Conservation (phyloP, 2,797 vertebrate species). For the Yasuhikotakia modesta region DNA sequence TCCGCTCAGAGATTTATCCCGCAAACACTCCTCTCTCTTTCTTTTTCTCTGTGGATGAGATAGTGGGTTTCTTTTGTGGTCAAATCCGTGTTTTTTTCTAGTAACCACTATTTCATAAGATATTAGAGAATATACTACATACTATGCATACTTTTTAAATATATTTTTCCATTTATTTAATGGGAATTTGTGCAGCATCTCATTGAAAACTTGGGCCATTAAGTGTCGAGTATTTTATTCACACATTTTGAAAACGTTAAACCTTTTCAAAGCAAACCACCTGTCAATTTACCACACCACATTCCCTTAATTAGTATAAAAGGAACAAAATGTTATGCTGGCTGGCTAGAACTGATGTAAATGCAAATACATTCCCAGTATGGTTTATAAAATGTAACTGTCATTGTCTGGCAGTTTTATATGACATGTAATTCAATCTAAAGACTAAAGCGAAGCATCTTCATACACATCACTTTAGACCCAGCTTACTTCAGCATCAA, state of each 20-base stretch:
- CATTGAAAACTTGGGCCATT: slow-evolving; percentile 9
- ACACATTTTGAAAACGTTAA: no score
- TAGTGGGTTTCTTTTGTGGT: background rate
- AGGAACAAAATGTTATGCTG: background rate
- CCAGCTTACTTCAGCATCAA: background rate
- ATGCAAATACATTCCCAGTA: slow-evolving; percentile 32
- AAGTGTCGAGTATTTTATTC: background rate
- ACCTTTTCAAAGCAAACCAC: no score
- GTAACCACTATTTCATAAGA: slow-evolving; percentile 3
- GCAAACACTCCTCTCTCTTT: background rate
- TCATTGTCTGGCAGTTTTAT: slow-evolving; percentile 35
- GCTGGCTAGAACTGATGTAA: background rate
- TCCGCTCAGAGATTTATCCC: slow-evolving; percentile 19
- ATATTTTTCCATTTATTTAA: slow-evolving; percentile 3
- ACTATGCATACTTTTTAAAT: no score
- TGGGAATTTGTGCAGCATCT: background rate
- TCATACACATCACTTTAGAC: slow-evolving; percentile 12
- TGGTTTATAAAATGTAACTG: slow-evolving; percentile 13
- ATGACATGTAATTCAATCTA: slow-evolving; percentile 40
- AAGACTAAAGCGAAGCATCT: slow-evolving; percentile 14
- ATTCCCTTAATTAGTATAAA: no score
- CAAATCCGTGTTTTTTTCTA: background rate
- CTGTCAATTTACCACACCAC: no score
- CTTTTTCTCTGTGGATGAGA: background rate
- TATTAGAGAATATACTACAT: background rate